Evolutionary conservation across 2,888 invertebrate genomes (phyloP).

Genomic region (Eucriotettix oculatus): DNA sequence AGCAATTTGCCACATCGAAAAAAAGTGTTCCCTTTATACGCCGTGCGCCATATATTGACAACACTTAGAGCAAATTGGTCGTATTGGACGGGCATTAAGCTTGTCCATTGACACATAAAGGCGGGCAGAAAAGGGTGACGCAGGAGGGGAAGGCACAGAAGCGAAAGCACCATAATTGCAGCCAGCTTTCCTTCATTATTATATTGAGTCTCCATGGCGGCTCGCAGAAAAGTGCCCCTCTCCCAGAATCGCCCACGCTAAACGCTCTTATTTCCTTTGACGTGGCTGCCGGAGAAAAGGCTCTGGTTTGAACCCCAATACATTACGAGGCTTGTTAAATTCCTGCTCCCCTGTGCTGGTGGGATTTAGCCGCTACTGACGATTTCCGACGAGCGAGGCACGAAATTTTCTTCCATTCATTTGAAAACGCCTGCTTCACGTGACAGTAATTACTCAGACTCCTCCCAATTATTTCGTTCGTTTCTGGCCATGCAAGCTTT

Average conservation of each 20-base stretch:
- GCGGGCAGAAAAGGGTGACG: slow-evolving; percentile 1
- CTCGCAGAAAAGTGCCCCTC: not conserved
- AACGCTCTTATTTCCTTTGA: not conserved
- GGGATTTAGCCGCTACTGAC: too few relatives aligned
- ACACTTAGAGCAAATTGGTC: slow-evolving; percentile 13
- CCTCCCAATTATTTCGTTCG: too few relatives aligned
- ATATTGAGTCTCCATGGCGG: not conserved
- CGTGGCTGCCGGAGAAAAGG: not conserved
- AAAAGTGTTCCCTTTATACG: slow-evolving; percentile 4
- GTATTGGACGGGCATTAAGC: slow-evolving; percentile 12
- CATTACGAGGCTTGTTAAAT: not conserved
- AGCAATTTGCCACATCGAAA: slow-evolving; percentile 10
- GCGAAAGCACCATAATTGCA: slow-evolving; percentile 4
- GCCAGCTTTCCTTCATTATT: slow-evolving; percentile 8
- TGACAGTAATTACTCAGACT: too few relatives aligned
- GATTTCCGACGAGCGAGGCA: too few relatives aligned
- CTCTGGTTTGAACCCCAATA: not conserved
- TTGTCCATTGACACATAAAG: slow-evolving; percentile 12
- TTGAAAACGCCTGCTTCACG: too few relatives aligned
- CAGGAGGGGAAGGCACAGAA: not conserved
- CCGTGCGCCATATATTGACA: slow-evolving; percentile 12
- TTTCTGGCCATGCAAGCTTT: too few relatives aligned
- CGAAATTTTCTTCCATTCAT: too few relatives aligned
- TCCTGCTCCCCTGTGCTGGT: not conserved
- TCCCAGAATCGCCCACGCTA: not conserved